Conservation (phyloP, 1,140 invertebrate genomes). For the Nymphalis io region DNA sequence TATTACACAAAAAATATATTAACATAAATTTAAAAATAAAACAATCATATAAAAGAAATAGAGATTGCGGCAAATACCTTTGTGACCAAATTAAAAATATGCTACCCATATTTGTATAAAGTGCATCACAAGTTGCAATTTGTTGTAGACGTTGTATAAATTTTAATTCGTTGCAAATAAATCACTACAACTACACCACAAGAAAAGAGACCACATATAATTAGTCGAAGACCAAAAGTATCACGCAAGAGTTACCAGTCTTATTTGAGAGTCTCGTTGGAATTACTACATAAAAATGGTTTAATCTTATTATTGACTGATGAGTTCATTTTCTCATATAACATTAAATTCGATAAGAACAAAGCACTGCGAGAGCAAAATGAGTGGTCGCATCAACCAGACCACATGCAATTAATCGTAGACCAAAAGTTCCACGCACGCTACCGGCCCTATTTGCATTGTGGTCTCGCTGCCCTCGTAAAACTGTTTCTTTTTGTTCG, state of each 20-base stretch:
- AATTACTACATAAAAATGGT: background rate
- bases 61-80: no score
- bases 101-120: no score
- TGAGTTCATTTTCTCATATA: background rate
- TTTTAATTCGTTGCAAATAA: background rate
- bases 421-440: conserved; percentile 26
- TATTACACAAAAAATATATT: background rate
- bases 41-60: background rate
- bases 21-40: background rate
- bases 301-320: background rate
- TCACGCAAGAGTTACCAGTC: background rate
- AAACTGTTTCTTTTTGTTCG: conserved; percentile 17
- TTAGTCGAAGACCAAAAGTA: background rate
- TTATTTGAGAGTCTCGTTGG: background rate
- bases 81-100: no score
- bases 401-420: conserved; percentile 32
- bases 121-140: background rate
- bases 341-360: background rate
- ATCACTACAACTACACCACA: background rate
- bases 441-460: conserved; percentile 29
- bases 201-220: background rate
- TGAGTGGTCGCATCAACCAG: conserved; percentile 15
- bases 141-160: background rate
- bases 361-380: conserved; percentile 4
- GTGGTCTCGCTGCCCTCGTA: conserved; percentile 16